Base-by-base conservation (phyloP, 2,797 vertebrate genomes). In the Betta splendens region DNA sequence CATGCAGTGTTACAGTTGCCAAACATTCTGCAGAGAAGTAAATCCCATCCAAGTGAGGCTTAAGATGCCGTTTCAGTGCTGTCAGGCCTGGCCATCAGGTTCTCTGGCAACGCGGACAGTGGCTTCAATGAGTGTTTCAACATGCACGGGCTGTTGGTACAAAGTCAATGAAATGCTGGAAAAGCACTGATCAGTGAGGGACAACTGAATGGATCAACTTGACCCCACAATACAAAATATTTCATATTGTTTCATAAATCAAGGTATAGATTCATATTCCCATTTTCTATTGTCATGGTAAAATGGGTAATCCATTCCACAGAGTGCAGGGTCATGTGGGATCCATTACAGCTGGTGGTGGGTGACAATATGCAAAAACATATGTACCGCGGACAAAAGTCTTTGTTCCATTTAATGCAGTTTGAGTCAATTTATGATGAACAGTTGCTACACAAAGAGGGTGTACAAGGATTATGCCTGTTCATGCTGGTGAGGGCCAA, bases 391-490 rank as follows among this genome's bases (percentile, higher is more conserved):
- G 52, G 50, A 69, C 40, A 65, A 67, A 77, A 49, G 28, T 31
- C 22, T 69, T 69, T 69, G 43, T 79, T 68, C 28, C 20, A 77
- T 70, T 73, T 67, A 64, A 63, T 42, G 22, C 45, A 55, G 51
- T 67, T 77, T 82, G 47, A 43, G 50, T 43, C 29, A 52, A 72
- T 66, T 13, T 54, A 64, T 69, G 53, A 75, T 62, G 75, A 75
- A 74, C 39, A 60, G 50, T 66, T 22, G 12, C 39, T 38, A 32
- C 25, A 40, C 54, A 31, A 52, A 78, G 50, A 82, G 56, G 38
- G 59, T 47, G 37, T 37, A 39, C n/a, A 39, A 44, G 59, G 66
- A 81, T 79, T 69, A 49, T 18, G 25, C 28, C 47, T 47, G 61
- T 62, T 62, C 60, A 50, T 56, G 50, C 38, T 29, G 53, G 39